phyloP scores from a whole-genome alignment of 2,888 invertebrate species.

The Synanthedon formicaeformis region DNA sequence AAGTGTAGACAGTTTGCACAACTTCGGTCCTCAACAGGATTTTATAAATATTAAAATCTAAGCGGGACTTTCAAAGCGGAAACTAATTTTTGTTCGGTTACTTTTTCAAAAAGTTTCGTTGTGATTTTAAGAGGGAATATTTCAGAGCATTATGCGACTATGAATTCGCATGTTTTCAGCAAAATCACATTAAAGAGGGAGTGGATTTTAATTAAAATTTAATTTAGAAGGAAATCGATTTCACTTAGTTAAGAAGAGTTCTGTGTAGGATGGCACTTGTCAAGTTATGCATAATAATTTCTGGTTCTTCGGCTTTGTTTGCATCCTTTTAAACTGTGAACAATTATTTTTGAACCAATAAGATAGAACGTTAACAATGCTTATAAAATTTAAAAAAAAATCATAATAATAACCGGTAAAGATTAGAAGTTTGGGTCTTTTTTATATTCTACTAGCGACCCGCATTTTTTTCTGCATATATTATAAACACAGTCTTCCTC shows the following conservation, averaged over 20 bases:
- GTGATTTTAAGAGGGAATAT: background rate
- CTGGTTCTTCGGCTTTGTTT: slow-evolving; percentile 49
- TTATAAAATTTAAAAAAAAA: background rate
- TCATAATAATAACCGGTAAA: no score
- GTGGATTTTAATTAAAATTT: background rate
- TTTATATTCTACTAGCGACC: no score
- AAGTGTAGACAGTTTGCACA: slow-evolving; percentile 41
- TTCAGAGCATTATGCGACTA: no score
- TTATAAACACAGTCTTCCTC: no score
- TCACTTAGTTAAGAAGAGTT: slow-evolving; percentile 33
- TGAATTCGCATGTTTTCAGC: no score
- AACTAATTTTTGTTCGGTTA: slow-evolving; percentile 27
- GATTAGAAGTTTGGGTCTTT: no score
- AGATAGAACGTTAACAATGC: background rate
- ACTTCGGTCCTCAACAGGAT: slow-evolving; percentile 47
- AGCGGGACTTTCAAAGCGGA: slow-evolving; percentile 37
- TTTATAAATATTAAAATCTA: slow-evolving; percentile 58
- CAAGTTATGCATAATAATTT: slow-evolving; percentile 61
- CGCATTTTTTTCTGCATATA: no score
- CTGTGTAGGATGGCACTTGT: slow-evolving; percentile 27
- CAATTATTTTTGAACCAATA: slow-evolving; percentile 16
- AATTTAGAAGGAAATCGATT: slow-evolving; percentile 5
- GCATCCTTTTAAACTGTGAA: slow-evolving; percentile 40
- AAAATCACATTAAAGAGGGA: no score
- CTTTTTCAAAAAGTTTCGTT: slow-evolving; percentile 1